Evolutionary conservation across 2,113 vertebrate genomes (phyloP), one percentile per base, ranked within the genome.

Genomic region (Romanogobio albipinnatus): DNA sequence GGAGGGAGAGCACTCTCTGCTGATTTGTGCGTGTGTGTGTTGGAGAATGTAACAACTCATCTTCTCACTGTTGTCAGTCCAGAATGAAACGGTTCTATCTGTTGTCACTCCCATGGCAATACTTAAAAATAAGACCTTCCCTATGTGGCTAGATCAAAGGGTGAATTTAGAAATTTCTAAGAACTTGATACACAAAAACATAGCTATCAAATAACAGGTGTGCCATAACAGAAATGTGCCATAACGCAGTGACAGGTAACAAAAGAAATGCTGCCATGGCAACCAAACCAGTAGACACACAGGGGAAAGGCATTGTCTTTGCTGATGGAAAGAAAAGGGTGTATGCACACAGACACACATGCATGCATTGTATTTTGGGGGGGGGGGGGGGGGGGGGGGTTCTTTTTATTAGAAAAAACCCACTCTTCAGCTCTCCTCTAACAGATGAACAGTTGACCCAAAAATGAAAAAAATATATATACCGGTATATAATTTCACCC

Each of bases 261-360:
- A 81, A 45, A 59, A 68, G 56, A 91, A 87, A 86, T 6, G 93
- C 89, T 93, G 91, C 92, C 87, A 94, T 94, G 91, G 93, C 89
- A 95, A 95, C 93, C 76, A 47, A 89, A 89, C 81, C 85, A 90
- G 93, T 89, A 87, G 85, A 85, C 29, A 58, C 83, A 58, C 74
- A 33, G 58, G 61, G 53, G 15, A 43, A 76, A 68, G n/a, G 10
- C 62, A 36, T 70, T 84, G 68, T 83, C 82, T 83, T 62, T 62
- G 43, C 33, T 81, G 61, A 81, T 64, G 33, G 75, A 66, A 53
- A 47, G 14, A 75, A 45, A 74, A 22, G 22, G 4, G 7, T 39
- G 14, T 24, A 84, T 74, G 59, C 53, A 76, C 71, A 81, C 14
- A 80, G 39, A 82, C 59, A 90, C n/a, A 64, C 56, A 76, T 29